Evolutionary conservation across 2,888 invertebrate genomes (phyloP), one percentile per base, ranked within the genome.

Genomic region (Apeira syringaria): DNA sequence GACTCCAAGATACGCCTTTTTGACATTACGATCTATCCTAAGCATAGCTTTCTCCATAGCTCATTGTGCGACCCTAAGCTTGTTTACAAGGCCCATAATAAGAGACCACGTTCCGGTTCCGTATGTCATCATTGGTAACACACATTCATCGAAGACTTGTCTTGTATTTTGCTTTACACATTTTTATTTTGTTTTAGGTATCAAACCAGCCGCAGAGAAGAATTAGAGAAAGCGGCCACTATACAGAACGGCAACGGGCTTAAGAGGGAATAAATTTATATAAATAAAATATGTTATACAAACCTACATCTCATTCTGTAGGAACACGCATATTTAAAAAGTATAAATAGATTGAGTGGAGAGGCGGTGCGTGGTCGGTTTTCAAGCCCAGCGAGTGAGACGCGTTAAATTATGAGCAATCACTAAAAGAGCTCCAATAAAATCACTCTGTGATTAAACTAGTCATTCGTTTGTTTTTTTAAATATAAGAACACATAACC

Each of bases 181-280:
- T n/a, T n/a, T 9, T 17, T 22, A 15, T 25, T 28, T 33, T 35
- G 24, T 32, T 50, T 26, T 28, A 91, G 82, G 86, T 93, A 92
- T 78, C 92, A 83, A 78, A 92, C 80, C 56, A 85, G 77, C 54
- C 82, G 92, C 59, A 88, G 92, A 41, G 92, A 92, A 62, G 87
- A 86, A 52, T 50, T 83, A 33, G 87, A 88, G 53, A 85, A 63
- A 71, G 77, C 70, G 20, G 65, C 85, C 25, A 68, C 82, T 6
- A 83, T 90, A 39, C 86, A 92, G 43, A 92, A 92, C 59, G 90
- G 92, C 45, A 93, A 92, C 63, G 92, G 92, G 36, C 82, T 92
- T 47, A 93, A 93, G 68, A 91, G 92, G 72, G 92, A 93, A 54
- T 93, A 90, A 80, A 13, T 29, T 30, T 28, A 39, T 31, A 30